Conservation (phyloP, 2,797 vertebrate genomes). For the Zenarchopterus dispar region DNA sequence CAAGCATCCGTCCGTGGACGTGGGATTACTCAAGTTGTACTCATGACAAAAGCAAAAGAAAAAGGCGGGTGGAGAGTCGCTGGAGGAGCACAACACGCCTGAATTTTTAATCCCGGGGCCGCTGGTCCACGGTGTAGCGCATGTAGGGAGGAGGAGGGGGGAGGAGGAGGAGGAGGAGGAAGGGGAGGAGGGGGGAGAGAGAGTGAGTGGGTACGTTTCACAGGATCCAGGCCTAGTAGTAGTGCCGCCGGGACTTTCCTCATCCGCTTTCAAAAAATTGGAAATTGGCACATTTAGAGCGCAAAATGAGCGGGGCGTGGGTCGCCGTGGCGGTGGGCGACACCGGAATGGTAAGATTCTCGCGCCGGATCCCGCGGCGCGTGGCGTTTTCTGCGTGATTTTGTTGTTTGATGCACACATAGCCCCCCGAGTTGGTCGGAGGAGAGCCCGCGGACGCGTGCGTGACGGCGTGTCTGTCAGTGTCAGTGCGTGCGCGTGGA, state of each 20-base stretch:
- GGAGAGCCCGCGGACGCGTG: constrained; percentile 40
- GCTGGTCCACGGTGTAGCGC: constrained; percentile 73
- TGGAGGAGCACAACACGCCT: constrained; percentile 59
- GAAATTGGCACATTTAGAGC: constrained; percentile 72
- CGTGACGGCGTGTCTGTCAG: constrained; percentile 21
- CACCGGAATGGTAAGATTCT: constrained; percentile 84
- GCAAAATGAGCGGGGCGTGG: constrained; percentile 57
- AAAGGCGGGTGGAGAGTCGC: constrained; percentile 26
- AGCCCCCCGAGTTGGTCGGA: constrained; percentile 57
- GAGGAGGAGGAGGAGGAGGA: constrained; percentile 40
- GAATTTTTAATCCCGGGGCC: constrained; percentile 71
- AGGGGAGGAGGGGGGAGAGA: constrained; percentile 15
- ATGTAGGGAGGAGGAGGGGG: constrained; percentile 63
- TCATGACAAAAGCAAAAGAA: constrained; percentile 43
- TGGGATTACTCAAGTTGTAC: constrained; percentile 59
- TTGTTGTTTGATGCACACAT: constrained; percentile 60
- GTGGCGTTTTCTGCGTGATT: constrained; percentile 66
- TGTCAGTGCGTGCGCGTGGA: constrained; percentile 56
- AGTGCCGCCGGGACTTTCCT: constrained; percentile 79
- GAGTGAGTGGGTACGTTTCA: constrained; percentile 68
- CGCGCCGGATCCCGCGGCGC: constrained; percentile 55
- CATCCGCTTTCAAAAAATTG: constrained; percentile 83
- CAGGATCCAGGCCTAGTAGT: constrained; percentile 87
- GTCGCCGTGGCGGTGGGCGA: constrained; percentile 51
- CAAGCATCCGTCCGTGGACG: constrained; percentile 33